Conservation (phyloP, 2,888 invertebrate species). For the Malacosoma neustria region DNA sequence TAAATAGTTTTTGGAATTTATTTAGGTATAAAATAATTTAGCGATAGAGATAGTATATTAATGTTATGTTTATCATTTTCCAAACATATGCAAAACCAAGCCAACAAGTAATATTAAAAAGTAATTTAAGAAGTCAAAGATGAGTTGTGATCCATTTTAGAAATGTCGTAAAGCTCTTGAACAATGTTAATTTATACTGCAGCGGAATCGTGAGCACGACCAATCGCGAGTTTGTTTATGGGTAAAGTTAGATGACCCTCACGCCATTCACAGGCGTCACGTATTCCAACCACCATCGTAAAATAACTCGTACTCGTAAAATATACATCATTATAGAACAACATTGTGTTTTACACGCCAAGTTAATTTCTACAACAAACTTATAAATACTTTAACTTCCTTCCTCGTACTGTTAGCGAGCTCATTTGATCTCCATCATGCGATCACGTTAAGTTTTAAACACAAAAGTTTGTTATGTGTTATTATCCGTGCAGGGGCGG, state of each 20-base stretch:
- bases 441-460: neutral
- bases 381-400: neutral
- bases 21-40: too few species aligned
- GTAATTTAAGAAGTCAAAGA: neutral
- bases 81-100: too few species aligned
- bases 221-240: slow-evolving; percentile 33
- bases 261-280: slow-evolving; percentile 21
- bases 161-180: neutral
- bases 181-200: slow-evolving; percentile 23
- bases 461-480: neutral
- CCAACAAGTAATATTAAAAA: too few species aligned
- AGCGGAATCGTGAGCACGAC: slow-evolving; percentile 6
- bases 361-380: slow-evolving; percentile 6
- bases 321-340: slow-evolving; percentile 24
- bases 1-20: too few species aligned
- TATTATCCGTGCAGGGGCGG: too few species aligned
- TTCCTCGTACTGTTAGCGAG: slow-evolving; percentile 1
- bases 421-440: slow-evolving; percentile 4
- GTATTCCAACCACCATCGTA: slow-evolving; percentile 24
- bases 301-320: slow-evolving; percentile 27
- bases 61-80: too few species aligned
- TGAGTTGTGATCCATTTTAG: neutral
- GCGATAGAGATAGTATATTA: too few species aligned
- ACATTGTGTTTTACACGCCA: slow-evolving; percentile 25
- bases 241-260: slow-evolving; percentile 38